Evolutionary conservation across 2,113 vertebrate species (phyloP).

Genomic region (Hymenochirus boettgeri): DNA sequence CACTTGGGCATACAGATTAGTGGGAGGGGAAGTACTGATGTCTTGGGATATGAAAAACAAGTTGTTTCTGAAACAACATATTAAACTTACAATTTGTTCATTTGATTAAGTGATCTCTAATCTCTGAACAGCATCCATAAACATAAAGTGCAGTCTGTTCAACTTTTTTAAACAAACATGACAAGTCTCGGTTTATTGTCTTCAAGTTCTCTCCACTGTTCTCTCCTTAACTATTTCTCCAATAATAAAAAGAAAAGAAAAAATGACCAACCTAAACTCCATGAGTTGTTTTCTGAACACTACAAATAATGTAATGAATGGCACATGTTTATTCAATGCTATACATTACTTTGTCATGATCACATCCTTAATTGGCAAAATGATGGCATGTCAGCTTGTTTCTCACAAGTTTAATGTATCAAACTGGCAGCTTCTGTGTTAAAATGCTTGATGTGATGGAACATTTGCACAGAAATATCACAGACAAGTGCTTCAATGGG

Average conservation of each 20-base stretch:
- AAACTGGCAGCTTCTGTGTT: slow-evolving; percentile 24
- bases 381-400: slow-evolving; percentile 10
- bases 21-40: not conserved
- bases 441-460: not conserved
- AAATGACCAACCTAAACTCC: no score
- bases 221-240: no score
- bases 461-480: slow-evolving; percentile 6
- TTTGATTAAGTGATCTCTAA: not conserved
- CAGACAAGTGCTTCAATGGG: slow-evolving; percentile 1
- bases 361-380: slow-evolving; percentile 22
- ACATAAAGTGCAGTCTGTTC: no score
- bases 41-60: not conserved
- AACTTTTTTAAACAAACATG: no score
- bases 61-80: not conserved
- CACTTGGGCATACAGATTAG: slow-evolving; percentile 10
- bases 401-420: slow-evolving; percentile 14
- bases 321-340: slow-evolving; percentile 24
- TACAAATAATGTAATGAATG: not conserved
- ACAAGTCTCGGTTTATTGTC: no score
- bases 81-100: not conserved
- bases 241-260: no score
- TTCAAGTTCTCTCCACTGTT: no score
- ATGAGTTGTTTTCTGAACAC: no score
- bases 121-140: not conserved
- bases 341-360: slow-evolving; percentile 29